These are phyloP conservation scores for Candoia aspera DNA, from an alignment of 2,113 vertebrate species.

Conservation along the genomic window DNA sequence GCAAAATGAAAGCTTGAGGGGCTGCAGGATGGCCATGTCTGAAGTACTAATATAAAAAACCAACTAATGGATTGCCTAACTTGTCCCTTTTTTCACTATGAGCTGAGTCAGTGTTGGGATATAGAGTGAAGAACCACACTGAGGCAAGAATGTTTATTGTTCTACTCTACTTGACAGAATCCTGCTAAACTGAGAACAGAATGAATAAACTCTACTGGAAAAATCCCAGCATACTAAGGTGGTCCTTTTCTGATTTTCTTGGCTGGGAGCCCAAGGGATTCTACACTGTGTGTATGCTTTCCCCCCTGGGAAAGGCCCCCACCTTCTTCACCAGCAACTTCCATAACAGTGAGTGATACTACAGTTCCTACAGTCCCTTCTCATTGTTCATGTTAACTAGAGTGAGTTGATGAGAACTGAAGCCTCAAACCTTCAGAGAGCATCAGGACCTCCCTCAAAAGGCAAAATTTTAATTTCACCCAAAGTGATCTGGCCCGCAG, in stretches of 20 bases:
- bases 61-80: not conserved
- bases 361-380: not conserved
- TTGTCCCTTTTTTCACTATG: not conserved
- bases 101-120: not conserved
- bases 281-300: too few relatives aligned
- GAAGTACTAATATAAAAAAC: not conserved
- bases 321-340: too few relatives aligned
- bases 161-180: too few relatives aligned
- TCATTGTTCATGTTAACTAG: not conserved
- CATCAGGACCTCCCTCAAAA: not conserved
- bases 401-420: not conserved
- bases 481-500: not conserved
- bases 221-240: too few relatives aligned
- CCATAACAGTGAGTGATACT: too few relatives aligned
- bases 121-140: too few relatives aligned
- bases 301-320: too few relatives aligned
- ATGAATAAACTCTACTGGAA: too few relatives aligned
- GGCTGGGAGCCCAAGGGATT: too few relatives aligned
- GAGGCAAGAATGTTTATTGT: too few relatives aligned
- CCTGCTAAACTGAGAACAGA: too few relatives aligned
- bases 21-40: not conserved
- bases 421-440: not conserved
- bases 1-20: not conserved
- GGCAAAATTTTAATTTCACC: not conserved
- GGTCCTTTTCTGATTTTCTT: too few relatives aligned